phyloP scores from a whole-genome alignment of 1,140 invertebrate species.

The Magallana angulata region DNA sequence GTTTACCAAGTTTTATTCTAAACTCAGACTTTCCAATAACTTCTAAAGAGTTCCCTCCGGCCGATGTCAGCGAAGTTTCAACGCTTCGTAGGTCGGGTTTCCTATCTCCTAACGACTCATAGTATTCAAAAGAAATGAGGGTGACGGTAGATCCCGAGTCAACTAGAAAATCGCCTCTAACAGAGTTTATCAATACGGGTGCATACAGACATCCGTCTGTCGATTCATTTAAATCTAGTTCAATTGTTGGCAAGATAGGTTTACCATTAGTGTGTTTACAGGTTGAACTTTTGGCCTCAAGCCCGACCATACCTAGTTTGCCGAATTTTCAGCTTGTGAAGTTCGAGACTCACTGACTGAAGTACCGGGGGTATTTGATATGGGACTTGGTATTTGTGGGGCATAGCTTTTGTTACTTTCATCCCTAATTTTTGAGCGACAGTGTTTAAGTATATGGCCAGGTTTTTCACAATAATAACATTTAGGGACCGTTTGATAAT shows the following conservation, averaged over 20 bases:
- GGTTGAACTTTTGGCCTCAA: slow-evolving; percentile 43
- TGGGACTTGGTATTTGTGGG: too few species aligned
- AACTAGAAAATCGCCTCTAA: background rate
- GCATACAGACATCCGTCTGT: slow-evolving; percentile 18
- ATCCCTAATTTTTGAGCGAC: too few species aligned
- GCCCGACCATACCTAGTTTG: slow-evolving; percentile 36
- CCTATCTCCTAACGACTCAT: background rate
- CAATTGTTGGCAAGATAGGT: slow-evolving; percentile 9
- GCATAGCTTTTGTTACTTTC: too few species aligned
- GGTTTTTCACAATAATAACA: too few species aligned
- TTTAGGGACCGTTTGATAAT: too few species aligned
- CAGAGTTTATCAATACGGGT: background rate
- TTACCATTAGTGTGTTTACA: background rate
- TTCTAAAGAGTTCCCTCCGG: background rate
- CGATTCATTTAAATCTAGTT: background rate
- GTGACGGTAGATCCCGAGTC: slow-evolving; percentile 14
- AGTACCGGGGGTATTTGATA: too few species aligned
- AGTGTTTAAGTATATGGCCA: too few species aligned
- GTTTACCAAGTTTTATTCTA: background rate
- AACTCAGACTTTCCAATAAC: slow-evolving; percentile 14
- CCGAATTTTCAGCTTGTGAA: background rate
- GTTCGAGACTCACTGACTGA: too few species aligned
- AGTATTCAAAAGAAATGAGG: background rate
- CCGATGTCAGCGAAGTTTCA: background rate
- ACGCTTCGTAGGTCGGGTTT: slow-evolving; percentile 35